A percentile compares a stretch with the other conserved stretches of the same genome.
These are phyloP conservation scores for Panthera leo DNA, from an alignment of 2,113 vertebrate species.

Conservation along the genomic window DNA sequence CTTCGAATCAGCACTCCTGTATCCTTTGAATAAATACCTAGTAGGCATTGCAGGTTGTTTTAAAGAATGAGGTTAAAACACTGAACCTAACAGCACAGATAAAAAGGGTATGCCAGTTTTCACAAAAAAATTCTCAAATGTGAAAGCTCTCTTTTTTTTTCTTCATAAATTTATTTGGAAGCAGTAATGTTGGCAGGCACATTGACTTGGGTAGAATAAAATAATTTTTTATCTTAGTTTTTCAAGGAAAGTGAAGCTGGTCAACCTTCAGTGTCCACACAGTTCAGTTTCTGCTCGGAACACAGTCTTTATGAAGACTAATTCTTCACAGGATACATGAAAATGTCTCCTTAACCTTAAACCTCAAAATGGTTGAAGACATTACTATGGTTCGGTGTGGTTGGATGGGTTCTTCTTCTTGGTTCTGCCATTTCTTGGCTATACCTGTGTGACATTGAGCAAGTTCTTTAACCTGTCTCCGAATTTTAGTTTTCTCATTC, in stretches of 20 bases:
- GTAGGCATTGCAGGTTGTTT: slow-evolving; percentile 47
- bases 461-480: neutral
- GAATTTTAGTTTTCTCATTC: slow-evolving; percentile 49
- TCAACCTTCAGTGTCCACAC: neutral
- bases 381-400: neutral
- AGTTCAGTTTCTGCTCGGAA: neutral
- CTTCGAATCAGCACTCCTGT: too few relatives aligned
- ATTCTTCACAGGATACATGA: neutral
- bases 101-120: slow-evolving; percentile 64
- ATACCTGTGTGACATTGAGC: neutral
- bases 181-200: neutral
- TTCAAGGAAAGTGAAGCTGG: neutral
- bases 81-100: slow-evolving; percentile 53
- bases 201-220: neutral
- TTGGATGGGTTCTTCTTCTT: neutral
- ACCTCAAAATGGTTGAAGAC: neutral
- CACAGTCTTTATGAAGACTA: neutral
- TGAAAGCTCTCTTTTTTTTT: neutral
- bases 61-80: slow-evolving; percentile 75
- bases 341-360: neutral
- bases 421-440: neutral
- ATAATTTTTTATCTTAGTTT: neutral
- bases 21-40: too few relatives aligned
- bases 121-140: neutral
- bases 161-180: neutral